phyloP scores from a whole-genome alignment of 1,140 invertebrate species.

The Sminthurinus signatus region DNA sequence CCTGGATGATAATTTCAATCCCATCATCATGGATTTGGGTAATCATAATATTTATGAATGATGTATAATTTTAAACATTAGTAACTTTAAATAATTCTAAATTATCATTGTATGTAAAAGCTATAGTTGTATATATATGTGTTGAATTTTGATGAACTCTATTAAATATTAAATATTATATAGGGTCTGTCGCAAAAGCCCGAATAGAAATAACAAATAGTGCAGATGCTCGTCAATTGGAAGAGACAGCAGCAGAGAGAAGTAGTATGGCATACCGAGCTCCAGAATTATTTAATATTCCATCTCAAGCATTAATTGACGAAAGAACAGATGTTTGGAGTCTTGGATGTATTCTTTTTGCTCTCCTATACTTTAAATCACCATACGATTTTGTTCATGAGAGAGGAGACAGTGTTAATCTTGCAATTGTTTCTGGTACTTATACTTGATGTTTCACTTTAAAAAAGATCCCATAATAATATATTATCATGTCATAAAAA shows the following conservation, averaged over 20 bases:
- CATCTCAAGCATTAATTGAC: slow-evolving; percentile 70
- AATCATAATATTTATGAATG: slow-evolving; percentile 32
- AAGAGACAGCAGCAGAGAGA: slow-evolving; percentile 74
- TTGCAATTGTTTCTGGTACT: slow-evolving; percentile 75
- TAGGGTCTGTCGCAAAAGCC: slow-evolving; percentile 68
- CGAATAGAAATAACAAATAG: slow-evolving; percentile 64
- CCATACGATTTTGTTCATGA: slow-evolving; percentile 80
- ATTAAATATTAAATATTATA: slow-evolving; percentile 8
- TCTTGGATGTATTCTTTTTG: slow-evolving; percentile 76
- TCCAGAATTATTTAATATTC: slow-evolving; percentile 80
- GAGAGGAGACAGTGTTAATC: slow-evolving; percentile 75
- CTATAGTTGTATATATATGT: too few species aligned
- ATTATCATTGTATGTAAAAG: neutral
- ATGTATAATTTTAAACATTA: too few species aligned
- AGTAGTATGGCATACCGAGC: slow-evolving; percentile 82
- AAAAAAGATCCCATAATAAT: too few species aligned
- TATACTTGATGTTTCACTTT: too few species aligned
- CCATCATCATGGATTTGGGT: slow-evolving; percentile 78
- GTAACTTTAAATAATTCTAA: neutral
- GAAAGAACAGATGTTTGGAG: slow-evolving; percentile 85
- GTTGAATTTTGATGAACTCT: too few species aligned
- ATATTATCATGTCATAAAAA: too few species aligned
- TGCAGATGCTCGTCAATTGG: slow-evolving; percentile 63
- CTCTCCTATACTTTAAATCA: slow-evolving; percentile 75
- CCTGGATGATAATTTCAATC: slow-evolving; percentile 61